These are phyloP conservation scores for Sebastes itinus DNA, from an alignment of 2,797 vertebrate genomes.

Conservation along the genomic window DNA sequence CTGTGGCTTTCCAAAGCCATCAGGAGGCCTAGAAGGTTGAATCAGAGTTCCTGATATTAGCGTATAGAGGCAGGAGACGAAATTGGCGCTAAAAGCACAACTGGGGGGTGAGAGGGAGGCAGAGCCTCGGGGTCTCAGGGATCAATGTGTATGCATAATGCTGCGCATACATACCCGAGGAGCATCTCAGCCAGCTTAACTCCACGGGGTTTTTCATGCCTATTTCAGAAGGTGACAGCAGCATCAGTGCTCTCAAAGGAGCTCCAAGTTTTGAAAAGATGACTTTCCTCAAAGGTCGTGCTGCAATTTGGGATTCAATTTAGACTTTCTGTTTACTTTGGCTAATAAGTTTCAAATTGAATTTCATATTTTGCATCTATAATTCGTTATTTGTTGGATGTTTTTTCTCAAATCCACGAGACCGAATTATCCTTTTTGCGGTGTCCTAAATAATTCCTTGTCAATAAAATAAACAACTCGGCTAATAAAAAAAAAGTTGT, in stretches of 20 bases:
- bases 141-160: constrained; percentile 47
- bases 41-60: constrained; percentile 40
- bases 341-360: neutral
- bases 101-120: neutral
- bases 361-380: constrained; percentile 1
- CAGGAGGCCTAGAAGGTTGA: constrained; percentile 17
- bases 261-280: neutral
- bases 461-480: neutral
- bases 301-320: constrained; percentile 11
- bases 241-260: neutral
- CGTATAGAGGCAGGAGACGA: constrained; percentile 31
- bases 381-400: neutral
- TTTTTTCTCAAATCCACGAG: neutral
- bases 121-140: constrained; percentile 26
- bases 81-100: constrained; percentile 41
- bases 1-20: constrained; percentile 38
- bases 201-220: constrained; percentile 1
- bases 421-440: neutral
- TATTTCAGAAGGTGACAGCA: constrained; percentile 8
- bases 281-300: constrained; percentile 12
- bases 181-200: constrained; percentile 32
- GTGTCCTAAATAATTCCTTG: neutral
- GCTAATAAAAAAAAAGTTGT: neutral
- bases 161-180: constrained; percentile 12
- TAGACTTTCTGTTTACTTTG: neutral